Evolutionary conservation across 2,797 vertebrate species (phyloP).

Genomic region (Pachyuromys duprasi): DNA sequence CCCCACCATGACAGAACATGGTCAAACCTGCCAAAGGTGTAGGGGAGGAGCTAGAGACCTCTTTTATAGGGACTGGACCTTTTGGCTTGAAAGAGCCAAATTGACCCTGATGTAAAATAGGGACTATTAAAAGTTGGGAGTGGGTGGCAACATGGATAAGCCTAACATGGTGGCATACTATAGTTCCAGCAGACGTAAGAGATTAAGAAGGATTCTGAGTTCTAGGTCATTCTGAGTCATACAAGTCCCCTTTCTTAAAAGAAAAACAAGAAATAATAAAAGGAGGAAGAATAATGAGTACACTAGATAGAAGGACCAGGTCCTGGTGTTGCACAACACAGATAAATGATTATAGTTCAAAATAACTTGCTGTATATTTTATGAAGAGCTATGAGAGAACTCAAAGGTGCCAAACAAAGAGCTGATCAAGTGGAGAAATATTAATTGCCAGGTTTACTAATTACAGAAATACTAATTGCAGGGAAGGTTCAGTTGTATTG

Average conservation of each 20-base stretch:
- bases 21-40: too few species aligned
- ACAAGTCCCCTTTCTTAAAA: background rate
- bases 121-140: background rate
- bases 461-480: too few species aligned
- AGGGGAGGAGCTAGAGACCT: too few species aligned
- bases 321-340: background rate
- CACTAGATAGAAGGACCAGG: background rate
- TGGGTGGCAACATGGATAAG: background rate
- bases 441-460: background rate
- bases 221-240: background rate
- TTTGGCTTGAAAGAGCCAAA: too few species aligned
- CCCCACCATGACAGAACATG: too few species aligned
- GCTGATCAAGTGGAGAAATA: background rate
- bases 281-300: background rate
- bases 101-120: background rate
- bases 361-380: background rate
- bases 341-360: background rate
- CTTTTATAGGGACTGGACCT: too few species aligned
- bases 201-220: background rate
- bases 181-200: background rate
- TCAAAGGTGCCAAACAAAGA: background rate
- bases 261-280: background rate
- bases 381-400: background rate
- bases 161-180: background rate
- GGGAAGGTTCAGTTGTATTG: background rate